phyloP scores from a whole-genome alignment of 2,797 vertebrate species.

The Periparus ater region DNA sequence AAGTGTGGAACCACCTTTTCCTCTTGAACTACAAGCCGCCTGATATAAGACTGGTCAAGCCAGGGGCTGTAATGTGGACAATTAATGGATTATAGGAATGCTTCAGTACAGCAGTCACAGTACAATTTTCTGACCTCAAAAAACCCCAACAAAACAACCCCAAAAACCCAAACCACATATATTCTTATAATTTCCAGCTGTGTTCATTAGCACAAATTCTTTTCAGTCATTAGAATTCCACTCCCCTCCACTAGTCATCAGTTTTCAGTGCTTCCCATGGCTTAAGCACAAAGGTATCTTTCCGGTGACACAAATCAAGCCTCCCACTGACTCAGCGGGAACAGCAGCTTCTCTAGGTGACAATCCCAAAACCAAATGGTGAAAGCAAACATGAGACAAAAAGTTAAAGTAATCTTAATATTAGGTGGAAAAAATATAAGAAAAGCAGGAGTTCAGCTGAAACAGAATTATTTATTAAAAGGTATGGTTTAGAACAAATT shows the following conservation, averaged over 20 bases:
- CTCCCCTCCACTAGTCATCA: not conserved
- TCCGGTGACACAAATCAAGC: not conserved
- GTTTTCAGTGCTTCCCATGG: not conserved
- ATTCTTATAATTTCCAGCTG: not conserved
- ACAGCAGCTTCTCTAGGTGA: not conserved
- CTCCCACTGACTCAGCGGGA: not conserved
- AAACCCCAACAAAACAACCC: not conserved
- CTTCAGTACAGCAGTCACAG: not conserved
- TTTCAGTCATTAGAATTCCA: not conserved
- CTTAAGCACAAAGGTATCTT: not conserved
- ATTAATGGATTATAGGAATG: not conserved
- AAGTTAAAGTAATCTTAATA: not conserved
- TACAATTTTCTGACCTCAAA: not conserved
- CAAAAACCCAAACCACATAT: not conserved
- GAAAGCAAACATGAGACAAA: not conserved
- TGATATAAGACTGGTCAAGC: not conserved
- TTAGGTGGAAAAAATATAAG: not conserved
- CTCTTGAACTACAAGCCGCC: not conserved
- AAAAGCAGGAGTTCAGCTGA: not conserved
- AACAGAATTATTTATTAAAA: not conserved
- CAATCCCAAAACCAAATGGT: not conserved
- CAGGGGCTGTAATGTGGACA: not conserved
- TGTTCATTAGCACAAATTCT: not conserved
- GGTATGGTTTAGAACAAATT: not conserved
- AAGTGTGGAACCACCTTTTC: not conserved